A percentile compares a stretch with the other conserved stretches of the same genome.
Evolutionary conservation across 2,113 vertebrate species (phyloP).

Genomic region (Archilochus colubris): DNA sequence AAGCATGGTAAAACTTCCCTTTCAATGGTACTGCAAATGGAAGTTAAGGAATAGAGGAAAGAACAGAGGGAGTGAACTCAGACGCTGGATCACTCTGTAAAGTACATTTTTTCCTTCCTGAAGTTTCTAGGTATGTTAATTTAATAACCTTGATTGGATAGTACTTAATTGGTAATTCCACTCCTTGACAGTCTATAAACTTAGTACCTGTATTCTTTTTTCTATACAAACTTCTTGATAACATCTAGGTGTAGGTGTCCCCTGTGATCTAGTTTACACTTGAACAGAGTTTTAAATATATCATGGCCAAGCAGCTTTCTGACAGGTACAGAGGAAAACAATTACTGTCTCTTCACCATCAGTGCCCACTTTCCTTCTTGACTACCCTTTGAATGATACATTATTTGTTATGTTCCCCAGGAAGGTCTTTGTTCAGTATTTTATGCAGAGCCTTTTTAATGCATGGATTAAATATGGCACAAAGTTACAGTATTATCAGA

Average conservation of each 20-base stretch:
- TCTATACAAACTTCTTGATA: not conserved
- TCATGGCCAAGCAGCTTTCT: not conserved
- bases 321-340: constrained; percentile 23
- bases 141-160: not conserved
- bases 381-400: not conserved
- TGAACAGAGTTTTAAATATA: not conserved
- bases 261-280: not conserved
- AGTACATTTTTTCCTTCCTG: not conserved
- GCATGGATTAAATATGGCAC: not conserved
- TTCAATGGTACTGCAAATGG: not conserved
- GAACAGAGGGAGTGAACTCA: not conserved
- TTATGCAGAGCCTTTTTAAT: constrained; percentile 9
- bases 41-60: not conserved
- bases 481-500: not conserved
- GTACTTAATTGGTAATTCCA: not conserved
- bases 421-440: constrained; percentile 20
- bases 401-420: constrained; percentile 17
- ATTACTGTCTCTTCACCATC: constrained; percentile 7
- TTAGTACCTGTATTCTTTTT: not conserved
- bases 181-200: not conserved
- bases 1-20: not conserved
- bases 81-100: not conserved
- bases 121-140: not conserved
- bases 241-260: not conserved
- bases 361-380: not conserved